Evolutionary conservation across 1,140 invertebrate species (phyloP).

Genomic region (Campoletis sonorensis): DNA sequence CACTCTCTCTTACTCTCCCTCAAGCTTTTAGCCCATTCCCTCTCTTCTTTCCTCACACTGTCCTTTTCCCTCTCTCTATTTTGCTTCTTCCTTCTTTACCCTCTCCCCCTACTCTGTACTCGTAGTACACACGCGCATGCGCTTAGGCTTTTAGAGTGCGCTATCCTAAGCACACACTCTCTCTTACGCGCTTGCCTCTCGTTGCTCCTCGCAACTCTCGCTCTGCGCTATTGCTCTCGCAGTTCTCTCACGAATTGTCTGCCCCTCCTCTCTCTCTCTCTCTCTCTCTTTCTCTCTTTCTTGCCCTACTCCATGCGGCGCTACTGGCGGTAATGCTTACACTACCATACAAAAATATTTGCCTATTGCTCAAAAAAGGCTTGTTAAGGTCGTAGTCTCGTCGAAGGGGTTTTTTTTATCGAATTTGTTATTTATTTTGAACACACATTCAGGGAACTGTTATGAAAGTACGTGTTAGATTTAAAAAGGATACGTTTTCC

Average conservation of each 20-base stretch:
- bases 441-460: too few species aligned
- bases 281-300: background rate
- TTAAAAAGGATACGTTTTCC: too few species aligned
- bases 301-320: background rate
- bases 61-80: conserved; percentile 45
- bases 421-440: too few species aligned
- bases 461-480: too few species aligned
- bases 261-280: conserved; percentile 45
- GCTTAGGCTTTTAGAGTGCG: conserved; percentile 1
- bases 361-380: too few species aligned
- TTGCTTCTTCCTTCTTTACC: conserved; percentile 52
- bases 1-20: conserved; percentile 49
- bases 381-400: too few species aligned
- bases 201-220: conserved; percentile 41
- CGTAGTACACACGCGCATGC: background rate
- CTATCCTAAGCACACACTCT: conserved; percentile 20
- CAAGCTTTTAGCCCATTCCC: conserved; percentile 50
- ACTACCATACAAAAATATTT: too few species aligned
- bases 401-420: too few species aligned
- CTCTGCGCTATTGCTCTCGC: conserved; percentile 45
- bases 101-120: conserved; percentile 21
- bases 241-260: background rate
- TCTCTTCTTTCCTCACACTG: background rate
- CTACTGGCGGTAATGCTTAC: conserved; percentile 20
- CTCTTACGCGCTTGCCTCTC: conserved; percentile 8